A percentile compares a stretch with the other conserved stretches of the same genome.
phyloP scores from a whole-genome alignment of 2,888 invertebrate genomes.

The Archips crataeganus region DNA sequence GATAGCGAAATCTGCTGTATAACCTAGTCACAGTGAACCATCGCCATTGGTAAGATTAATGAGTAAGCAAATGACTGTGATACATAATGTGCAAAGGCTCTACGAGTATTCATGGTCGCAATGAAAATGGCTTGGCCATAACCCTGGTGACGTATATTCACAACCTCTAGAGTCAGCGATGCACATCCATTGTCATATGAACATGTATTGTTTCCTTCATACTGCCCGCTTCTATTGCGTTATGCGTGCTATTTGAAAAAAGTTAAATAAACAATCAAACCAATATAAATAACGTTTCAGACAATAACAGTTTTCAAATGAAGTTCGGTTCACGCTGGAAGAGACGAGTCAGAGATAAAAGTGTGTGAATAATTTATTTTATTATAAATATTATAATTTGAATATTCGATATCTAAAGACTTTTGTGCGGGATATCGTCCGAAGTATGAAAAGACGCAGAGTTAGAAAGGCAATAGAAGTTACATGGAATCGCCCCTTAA shows the following conservation, averaged over 20 bases:
- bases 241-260: neutral
- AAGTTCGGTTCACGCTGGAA: neutral
- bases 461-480: neutral
- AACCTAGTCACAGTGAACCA: too few species aligned
- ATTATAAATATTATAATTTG: neutral
- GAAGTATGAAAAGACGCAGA: neutral
- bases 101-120: neutral
- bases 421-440: too few species aligned
- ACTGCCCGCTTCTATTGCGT: neutral
- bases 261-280: conserved; percentile 1
- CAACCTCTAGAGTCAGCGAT: neutral
- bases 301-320: neutral
- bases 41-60: too few species aligned
- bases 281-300: neutral
- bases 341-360: neutral
- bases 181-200: conserved; percentile 2
- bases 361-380: neutral
- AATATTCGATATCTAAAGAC: neutral
- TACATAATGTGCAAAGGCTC: neutral
- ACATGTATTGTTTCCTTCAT: conserved; percentile 2
- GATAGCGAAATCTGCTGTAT: too few species aligned
- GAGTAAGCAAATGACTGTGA: too few species aligned
- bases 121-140: neutral
- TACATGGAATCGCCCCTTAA: neutral
- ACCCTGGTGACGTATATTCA: neutral